Evolutionary conservation across 2,113 vertebrate genomes (phyloP), one percentile per base, ranked within the genome.

Genomic region (Rhynchopsitta pachyrhyncha): DNA sequence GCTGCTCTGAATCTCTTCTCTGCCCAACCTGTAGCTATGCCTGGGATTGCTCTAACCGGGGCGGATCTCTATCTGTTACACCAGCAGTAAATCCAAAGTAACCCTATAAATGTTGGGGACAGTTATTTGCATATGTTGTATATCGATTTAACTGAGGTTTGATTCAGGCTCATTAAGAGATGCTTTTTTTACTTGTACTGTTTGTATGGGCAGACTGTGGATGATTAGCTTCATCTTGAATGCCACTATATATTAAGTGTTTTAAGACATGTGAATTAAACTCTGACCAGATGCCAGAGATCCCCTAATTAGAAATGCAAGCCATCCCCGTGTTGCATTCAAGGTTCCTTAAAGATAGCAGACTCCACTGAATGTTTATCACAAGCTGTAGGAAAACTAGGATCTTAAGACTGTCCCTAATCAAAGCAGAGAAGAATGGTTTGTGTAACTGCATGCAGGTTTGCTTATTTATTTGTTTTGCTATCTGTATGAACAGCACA

Each of bases 201-300:
- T 75, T 95, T 70, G 55, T 55, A 64, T 27, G 62, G 92, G 68
- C 68, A 96, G 76, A 75, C 82, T 77, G 79, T 62, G 86, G 50
- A 83, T 94, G 95, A 95, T 94, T 90, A 88, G 71, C 60, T 60
- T 64, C 76, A 90, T 79, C 68, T 60, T 71, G 82, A 96, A 90
- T 84, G 80, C 90, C 92, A 86, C 73, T 93, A 78, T 69, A 67
- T 42, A 92, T 95, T 95, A 90, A 83, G 79, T 83, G 13, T 17
- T 86, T 83, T 93, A 93, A 88, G 50, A 93, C 41, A 92, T 46
- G 73, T 7, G 60, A 96, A 93, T 95, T 92, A 92, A 94, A 88
- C 82, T 80, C 78, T 95, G 85, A 94, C 82, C 82, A 86, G 44
- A 59, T 73, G 44, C 57, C 87, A 91, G 52, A 85, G 49, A 88